Evolutionary conservation across 2,113 vertebrate genomes (phyloP), one percentile per base, ranked within the genome.

Genomic region (Aegithalos caudatus): DNA sequence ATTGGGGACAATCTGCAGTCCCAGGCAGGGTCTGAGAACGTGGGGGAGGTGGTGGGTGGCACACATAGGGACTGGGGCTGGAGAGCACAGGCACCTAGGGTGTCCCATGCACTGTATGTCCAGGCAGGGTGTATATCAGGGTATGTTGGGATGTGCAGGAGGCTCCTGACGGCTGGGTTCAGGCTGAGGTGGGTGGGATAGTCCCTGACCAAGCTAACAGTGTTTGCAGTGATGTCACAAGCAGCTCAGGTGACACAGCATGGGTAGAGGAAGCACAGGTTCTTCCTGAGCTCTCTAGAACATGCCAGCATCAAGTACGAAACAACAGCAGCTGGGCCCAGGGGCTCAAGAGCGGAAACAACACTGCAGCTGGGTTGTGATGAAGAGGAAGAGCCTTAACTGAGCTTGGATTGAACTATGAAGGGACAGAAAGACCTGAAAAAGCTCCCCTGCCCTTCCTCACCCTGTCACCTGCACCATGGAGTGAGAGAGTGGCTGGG

Each of bases 31-130:
- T 45, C 40, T 69, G 47, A 23, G 40, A 65, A 16, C 1, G 0
- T 31, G 17, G 53, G 38, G 40, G 12, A 31, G 13, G 8, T 2
- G 11, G 51, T 33, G 37, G 31, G 69, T 72, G 53, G 31, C 47
- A 51, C 1, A 3, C 8, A 5, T 14, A 15, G 61, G 21, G 17
- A 23, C 18, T 0, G 0, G 24, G 33, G 4, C 56, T 83, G 77
- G 61, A 56, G n/a, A 35, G 11, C 47, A 54, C 0, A 0, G 38
- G 58, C 53, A 67, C 38, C 12, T 5, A 1, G 14, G 6, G 10
- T 60, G 20, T 69, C 35, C 53, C 12, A 6, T 9, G 22, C 17
- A 45, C 74, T 4, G 1, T 51, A 5, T 18, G 44, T 28, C 18
- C 7, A 31, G 27, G 21, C 48, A 90, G 57, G 18, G 18, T 47